These are phyloP conservation scores for Noctua janthe DNA, from an alignment of 2,888 invertebrate genomes.

Conservation along the genomic window DNA sequence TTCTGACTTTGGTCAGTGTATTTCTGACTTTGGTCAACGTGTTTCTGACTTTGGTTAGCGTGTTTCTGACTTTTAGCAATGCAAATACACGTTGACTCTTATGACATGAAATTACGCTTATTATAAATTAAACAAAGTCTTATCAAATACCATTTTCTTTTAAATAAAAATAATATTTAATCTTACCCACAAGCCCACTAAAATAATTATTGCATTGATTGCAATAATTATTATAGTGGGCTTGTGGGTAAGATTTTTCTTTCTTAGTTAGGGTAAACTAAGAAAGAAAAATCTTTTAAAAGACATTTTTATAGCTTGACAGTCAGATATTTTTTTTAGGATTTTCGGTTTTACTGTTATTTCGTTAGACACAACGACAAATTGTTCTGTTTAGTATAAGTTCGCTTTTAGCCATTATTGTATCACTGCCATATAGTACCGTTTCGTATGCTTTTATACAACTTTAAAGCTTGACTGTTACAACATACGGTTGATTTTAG, in stretches of 20 bases:
- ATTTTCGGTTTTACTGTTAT: neutral
- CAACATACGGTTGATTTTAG: slow-evolving; percentile 50
- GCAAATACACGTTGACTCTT: neutral
- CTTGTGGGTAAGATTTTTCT: neutral
- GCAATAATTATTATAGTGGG: slow-evolving; percentile 6
- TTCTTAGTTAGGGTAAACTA: too few relatives aligned
- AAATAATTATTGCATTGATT: too few relatives aligned
- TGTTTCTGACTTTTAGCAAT: slow-evolving; percentile 23
- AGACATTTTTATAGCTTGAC: neutral
- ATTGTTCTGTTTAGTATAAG: slow-evolving; percentile 65
- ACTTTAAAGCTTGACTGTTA: slow-evolving; percentile 60
- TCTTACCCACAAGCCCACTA: too few relatives aligned
- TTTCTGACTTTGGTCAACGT: neutral
- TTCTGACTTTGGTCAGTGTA: slow-evolving; percentile 11
- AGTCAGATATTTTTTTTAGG: neutral
- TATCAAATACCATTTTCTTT: neutral
- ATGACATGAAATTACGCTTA: slow-evolving; percentile 21
- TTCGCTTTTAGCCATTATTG: slow-evolving; percentile 68
- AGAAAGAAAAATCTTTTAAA: too few relatives aligned
- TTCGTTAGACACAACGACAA: slow-evolving; percentile 57
- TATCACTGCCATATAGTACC: slow-evolving; percentile 71
- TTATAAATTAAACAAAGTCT: neutral
- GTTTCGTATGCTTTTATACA: slow-evolving; percentile 64
- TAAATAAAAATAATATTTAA: neutral
- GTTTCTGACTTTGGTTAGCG: slow-evolving; percentile 4